These are phyloP conservation scores for Apogon hyalosoma DNA, from an alignment of 2,797 vertebrate species.

Conservation along the genomic window DNA sequence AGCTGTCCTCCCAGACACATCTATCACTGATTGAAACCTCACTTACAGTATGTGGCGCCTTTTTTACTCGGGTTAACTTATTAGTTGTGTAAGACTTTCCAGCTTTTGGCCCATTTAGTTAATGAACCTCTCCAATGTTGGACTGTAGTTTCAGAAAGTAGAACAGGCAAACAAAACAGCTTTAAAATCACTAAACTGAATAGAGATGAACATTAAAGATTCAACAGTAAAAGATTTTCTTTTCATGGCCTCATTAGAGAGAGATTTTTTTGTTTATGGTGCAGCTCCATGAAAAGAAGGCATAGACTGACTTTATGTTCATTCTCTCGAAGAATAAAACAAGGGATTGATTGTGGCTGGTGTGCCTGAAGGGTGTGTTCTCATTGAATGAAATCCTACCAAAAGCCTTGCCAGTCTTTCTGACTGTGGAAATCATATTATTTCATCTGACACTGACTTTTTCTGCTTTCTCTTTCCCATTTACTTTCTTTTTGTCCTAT, in stretches of 20 bases:
- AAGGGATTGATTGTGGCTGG: slow-evolving; percentile 68
- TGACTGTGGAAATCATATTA: slow-evolving; percentile 77
- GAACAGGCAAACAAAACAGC: slow-evolving; percentile 35
- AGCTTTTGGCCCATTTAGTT: slow-evolving; percentile 43
- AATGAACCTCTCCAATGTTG: slow-evolving; percentile 44
- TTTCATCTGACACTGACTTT: slow-evolving; percentile 61
- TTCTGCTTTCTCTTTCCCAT: slow-evolving; percentile 45
- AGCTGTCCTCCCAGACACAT: slow-evolving; percentile 44
- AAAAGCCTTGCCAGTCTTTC: slow-evolving; percentile 69
- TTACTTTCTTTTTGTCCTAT: slow-evolving; percentile 37
- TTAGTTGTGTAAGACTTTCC: slow-evolving; percentile 45
- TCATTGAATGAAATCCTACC: slow-evolving; percentile 64
- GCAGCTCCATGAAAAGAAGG: slow-evolving; percentile 51
- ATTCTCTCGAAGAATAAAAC: slow-evolving; percentile 56
- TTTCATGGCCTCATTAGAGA: slow-evolving; percentile 56
- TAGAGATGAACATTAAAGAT: slow-evolving; percentile 58
- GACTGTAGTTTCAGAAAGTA: slow-evolving; percentile 5
- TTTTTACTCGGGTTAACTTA: slow-evolving; percentile 21
- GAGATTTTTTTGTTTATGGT: slow-evolving; percentile 42
- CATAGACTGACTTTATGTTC: slow-evolving; percentile 44
- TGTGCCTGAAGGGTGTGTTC: slow-evolving; percentile 71
- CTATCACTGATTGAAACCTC: slow-evolving; percentile 41
- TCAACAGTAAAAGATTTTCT: slow-evolving; percentile 49
- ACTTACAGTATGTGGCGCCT: slow-evolving; percentile 26
- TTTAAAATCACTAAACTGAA: slow-evolving; percentile 45